Evolutionary conservation across 2,113 vertebrate species (phyloP), one percentile per base, ranked within the genome.

Genomic region (Xiphias gladius): DNA sequence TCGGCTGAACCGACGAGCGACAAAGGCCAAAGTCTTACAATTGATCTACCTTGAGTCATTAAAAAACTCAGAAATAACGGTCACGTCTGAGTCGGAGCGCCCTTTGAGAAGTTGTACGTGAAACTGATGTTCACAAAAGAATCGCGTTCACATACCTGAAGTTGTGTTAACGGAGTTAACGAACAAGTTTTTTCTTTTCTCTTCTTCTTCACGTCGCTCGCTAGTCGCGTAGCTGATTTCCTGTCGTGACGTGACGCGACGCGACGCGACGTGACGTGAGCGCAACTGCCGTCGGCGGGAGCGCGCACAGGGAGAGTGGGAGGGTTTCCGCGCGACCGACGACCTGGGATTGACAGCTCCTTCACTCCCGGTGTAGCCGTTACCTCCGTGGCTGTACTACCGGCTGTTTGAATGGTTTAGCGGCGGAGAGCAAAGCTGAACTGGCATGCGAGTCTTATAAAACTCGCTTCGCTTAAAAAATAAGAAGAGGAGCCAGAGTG

Each of bases 261-360:
- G 79, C 72, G 72, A 63, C 32, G 32, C 32, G 32, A n/a, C n/a
- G n/a, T n/a, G n/a, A n/a, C n/a, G n/a, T n/a, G n/a, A n/a, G n/a
- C n/a, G n/a, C n/a, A n/a, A n/a, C 12, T 2, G 5, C 48, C 22
- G 26, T 82, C 57, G 9, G 6, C 43, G 54, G 3, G 73, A 22
- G 6, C 75, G 81, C 4, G 86, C 80, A 37, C 46, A 6, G 13
- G 20, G 4, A 2, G 20, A 64, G 81, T 58, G 79, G 68, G 80
- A 46, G 81, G 37, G 68, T 37, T 63, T 86, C 26, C 50, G 30
- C 43, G 75, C 69, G 28, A 22, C 46, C 43, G 52, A 55, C 43
- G n/a, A 26, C 3, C 26, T 5, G 32, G 57, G 80, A 88, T 76
- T 93, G 92, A 93, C 90, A 85, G 85, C 20, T 82, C 22, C 22